Evolutionary conservation across 2,797 vertebrate genomes (phyloP).

Genomic region (Anguilla anguilla): DNA sequence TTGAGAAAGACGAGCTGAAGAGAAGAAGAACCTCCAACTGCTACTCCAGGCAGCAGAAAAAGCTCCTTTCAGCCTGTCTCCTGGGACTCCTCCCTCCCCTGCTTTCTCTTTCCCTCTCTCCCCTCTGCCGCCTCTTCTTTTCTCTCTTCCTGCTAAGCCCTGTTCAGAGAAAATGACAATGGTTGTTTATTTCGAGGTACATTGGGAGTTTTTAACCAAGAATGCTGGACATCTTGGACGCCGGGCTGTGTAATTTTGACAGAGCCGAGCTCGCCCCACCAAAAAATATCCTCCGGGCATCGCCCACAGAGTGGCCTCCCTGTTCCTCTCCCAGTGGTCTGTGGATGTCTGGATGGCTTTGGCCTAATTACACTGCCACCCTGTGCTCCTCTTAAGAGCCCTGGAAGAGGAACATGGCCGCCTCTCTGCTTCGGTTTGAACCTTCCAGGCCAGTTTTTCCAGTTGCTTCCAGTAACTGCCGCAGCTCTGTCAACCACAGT

Average conservation of each 20-base stretch:
- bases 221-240: background rate
- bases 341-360: slow-evolving; percentile 56
- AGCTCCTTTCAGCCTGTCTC: slow-evolving; percentile 30
- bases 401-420: background rate
- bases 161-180: background rate
- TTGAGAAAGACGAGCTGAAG: background rate
- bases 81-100: slow-evolving; percentile 11
- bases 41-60: slow-evolving; percentile 23
- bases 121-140: background rate
- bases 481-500: background rate
- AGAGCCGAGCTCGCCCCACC: background rate
- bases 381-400: slow-evolving; percentile 43
- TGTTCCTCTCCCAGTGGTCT: slow-evolving; percentile 23
- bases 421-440: background rate
- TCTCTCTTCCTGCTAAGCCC: background rate
- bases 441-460: background rate
- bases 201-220: background rate
- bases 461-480: background rate
- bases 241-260: background rate
- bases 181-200: background rate
- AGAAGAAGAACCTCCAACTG: background rate
- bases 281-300: background rate
- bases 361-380: slow-evolving; percentile 54
- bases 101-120: background rate
- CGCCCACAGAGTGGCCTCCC: slow-evolving; percentile 10